Base-by-base conservation (phyloP, 2,797 vertebrate genomes). In the Xenopus petersii region DNA sequence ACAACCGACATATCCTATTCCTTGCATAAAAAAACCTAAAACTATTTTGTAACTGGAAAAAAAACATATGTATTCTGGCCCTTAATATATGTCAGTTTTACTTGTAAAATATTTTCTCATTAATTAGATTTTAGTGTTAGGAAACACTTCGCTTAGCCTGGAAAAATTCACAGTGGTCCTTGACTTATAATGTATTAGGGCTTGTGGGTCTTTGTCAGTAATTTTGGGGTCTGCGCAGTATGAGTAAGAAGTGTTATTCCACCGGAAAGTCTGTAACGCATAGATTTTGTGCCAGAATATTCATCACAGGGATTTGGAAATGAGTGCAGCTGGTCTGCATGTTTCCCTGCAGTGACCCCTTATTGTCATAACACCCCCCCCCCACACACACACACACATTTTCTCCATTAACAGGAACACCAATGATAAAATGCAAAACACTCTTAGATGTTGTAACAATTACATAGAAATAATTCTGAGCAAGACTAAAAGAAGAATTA, bases 171-270 rank as follows among this genome's bases (percentile, higher is more conserved):
- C 58, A 11, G 21, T 9, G 2, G 58, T 24, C 30, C 30, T 66
- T n/a, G 36, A 42, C 26, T 36, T 77, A 69, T 24, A 71, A 71
- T 46, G 54, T 24, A 67, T 77, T 71, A 71, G 21, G 33, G 10
- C 2, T 49, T 54, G 64, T 49, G 56, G n/a, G 61, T 15, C 64
- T 30, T 54, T 61, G 75, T 77, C 75, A 77, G 75, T 69, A 71
- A 3, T 59, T 70, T 59, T 65, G 12, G 11, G 61, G 47, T 75
- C 13, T 75, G 54, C 55, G 64, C 16, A 64, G 47, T 75, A 49
- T 76, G 75, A 71, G 48, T 71, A 68, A 46, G 75, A 69, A 76
- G 13, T 67, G 48, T 69, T 69, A 42, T n/a, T 36, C 62, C 63
- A 48, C 26, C 36, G 46, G 68, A 71, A 60, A 59, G 55, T 48